Base-by-base conservation (phyloP, 2,888 invertebrate genomes). In the Trilocha varians region DNA sequence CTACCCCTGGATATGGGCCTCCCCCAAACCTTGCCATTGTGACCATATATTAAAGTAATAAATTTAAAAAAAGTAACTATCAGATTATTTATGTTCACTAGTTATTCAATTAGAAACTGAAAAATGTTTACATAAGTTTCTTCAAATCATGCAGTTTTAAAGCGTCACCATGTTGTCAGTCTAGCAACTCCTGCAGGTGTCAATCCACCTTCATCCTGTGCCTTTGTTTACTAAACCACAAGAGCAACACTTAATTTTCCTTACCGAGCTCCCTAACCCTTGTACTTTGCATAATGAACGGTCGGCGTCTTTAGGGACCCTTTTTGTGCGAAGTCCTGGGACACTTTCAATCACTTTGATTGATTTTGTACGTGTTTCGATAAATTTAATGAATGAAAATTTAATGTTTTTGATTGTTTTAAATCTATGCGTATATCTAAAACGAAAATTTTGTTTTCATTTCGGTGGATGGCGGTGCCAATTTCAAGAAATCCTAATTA, bases 251-350 rank as follows among this genome's bases (percentile, higher is more conserved):
- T 75, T 67, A 65, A 68, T 74, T 76, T 70, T 67, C 70, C 52
- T 65, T 72, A 64, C 66, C 39, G 43, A 38, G 46, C 52, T 16
- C 38, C 38, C 18, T 39, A 43, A 42, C 62, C 57, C 62, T 64
- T 63, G 60, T 59, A 66, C 65, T 70, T 71, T 70, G 63, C 74
- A 70, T 77, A 74, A 73, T 75, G 67, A 64, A 68, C 63, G 63
- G 46, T 45, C 43, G 32, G 38, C n/a, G 38, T 18, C 16, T 32
- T 17, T 34, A 32, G 42, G 50, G 54, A 45, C 47, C 49, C 53
- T 64, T 57, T 57, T 17, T 32, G 18, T 18, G 36, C 16, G 34
- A 34, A 25, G n/a, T 16, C 32, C 18, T 8, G 34, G 17, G 18
- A 35, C 38, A 38, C 33, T 40, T 43, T 43, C 34, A 55, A 53